Conservation (phyloP, 2,888 invertebrate species). For the Clunio marinus region DNA sequence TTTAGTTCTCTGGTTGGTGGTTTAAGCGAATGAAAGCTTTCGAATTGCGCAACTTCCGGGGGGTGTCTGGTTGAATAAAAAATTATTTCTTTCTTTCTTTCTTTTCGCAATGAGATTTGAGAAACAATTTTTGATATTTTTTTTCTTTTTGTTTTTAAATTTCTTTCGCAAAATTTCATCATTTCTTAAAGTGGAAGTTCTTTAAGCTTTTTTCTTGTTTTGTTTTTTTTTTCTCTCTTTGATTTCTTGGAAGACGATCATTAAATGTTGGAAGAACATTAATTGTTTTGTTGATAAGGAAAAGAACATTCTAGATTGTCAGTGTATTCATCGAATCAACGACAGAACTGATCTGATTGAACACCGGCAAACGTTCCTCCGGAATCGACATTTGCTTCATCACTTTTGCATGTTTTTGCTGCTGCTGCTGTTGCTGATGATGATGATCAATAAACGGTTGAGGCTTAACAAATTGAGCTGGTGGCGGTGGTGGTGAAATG, state of each 20-base stretch:
- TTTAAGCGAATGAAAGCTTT: background rate
- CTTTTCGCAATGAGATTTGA: background rate
- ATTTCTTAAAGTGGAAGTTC: background rate
- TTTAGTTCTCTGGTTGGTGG: background rate
- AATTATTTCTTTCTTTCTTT: background rate
- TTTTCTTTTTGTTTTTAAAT: background rate
- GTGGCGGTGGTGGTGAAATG: slow-evolving; percentile 27
- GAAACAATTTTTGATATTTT: background rate
- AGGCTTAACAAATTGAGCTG: slow-evolving; percentile 21
- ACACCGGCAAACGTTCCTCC: slow-evolving; percentile 72
- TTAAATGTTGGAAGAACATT: slow-evolving; percentile 8
- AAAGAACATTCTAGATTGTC: slow-evolving; percentile 41
- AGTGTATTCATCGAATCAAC: slow-evolving; percentile 49
- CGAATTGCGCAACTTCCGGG: background rate
- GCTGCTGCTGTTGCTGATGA: background rate
- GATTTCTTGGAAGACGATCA: slow-evolving; percentile 1
- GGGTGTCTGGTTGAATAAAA: no score
- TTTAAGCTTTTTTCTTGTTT: background rate
- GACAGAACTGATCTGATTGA: slow-evolving; percentile 64
- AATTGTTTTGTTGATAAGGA: background rate
- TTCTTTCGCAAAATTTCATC: background rate
- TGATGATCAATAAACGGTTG: slow-evolving; percentile 13
- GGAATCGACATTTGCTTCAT: slow-evolving; percentile 35
- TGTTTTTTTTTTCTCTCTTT: background rate
- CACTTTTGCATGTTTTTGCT: background rate